A percentile compares a stretch with the other conserved stretches of the same genome.
Evolutionary conservation across 1,140 invertebrate species (phyloP).

Genomic region (Drosophila biarmipes): DNA sequence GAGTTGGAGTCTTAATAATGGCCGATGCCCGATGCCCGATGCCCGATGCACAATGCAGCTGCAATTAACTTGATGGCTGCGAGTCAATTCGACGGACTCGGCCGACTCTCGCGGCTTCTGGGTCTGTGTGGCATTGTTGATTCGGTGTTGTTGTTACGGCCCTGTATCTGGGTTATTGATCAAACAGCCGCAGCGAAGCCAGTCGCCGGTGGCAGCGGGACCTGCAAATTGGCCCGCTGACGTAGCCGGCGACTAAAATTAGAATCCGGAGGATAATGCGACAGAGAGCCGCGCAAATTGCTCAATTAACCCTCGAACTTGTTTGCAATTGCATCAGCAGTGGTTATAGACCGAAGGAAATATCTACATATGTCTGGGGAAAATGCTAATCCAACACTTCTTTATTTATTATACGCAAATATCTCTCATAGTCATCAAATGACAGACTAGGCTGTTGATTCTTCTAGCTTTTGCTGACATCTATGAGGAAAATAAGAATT

Average conservation of each 20-base stretch:
- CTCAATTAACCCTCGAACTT: conserved; percentile 12
- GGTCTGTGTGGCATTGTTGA: conserved; percentile 27
- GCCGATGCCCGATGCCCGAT: conserved; percentile 21
- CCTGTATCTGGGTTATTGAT: conserved; percentile 54
- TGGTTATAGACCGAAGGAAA: neutral
- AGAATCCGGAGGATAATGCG: conserved; percentile 10
- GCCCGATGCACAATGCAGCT: conserved; percentile 26
- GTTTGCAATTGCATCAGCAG: neutral
- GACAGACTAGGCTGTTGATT: too few species aligned
- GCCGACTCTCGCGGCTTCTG: conserved; percentile 9
- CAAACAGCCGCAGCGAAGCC: conserved; percentile 41
- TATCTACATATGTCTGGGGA: neutral
- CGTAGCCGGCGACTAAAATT: conserved; percentile 57
- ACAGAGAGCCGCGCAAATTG: conserved; percentile 7
- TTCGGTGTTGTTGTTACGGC: conserved; percentile 23
- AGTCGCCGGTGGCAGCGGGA: conserved; percentile 4
- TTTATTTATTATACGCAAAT: too few species aligned
- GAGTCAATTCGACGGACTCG: conserved; percentile 18
- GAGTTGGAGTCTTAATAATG: conserved; percentile 2
- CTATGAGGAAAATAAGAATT: too few species aligned
- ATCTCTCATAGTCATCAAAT: too few species aligned
- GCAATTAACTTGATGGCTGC: conserved; percentile 53
- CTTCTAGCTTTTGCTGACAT: too few species aligned
- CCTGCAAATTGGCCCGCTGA: conserved; percentile 42
- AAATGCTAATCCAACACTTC: too few species aligned